These are phyloP conservation scores for Liopterus haemorrhoidalis DNA, from an alignment of 2,888 invertebrate species.

Conservation along the genomic window DNA sequence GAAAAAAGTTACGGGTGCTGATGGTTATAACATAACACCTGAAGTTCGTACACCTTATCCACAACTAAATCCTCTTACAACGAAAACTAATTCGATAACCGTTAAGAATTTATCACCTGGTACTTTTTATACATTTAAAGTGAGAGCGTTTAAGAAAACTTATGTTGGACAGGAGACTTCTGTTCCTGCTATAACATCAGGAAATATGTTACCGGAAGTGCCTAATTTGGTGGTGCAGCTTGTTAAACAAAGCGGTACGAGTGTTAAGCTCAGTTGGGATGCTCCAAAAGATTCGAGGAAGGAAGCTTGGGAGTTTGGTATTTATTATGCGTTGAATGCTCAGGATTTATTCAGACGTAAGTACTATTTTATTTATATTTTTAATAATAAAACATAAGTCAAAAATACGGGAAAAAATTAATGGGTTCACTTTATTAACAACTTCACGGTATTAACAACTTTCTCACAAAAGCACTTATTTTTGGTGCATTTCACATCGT, in stretches of 20 bases:
- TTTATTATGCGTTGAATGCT: constrained; percentile 61
- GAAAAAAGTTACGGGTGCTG: constrained; percentile 51
- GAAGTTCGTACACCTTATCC: constrained; percentile 54
- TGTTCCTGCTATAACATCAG: constrained; percentile 48
- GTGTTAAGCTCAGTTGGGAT: constrained; percentile 63
- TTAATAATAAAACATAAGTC: background rate
- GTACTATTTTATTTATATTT: constrained; percentile 27
- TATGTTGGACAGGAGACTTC: constrained; percentile 52
- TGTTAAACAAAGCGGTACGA: constrained; percentile 52
- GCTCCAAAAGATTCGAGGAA: constrained; percentile 54
- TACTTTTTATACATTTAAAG: constrained; percentile 54
- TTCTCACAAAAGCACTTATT: too few relatives aligned
- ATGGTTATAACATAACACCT: constrained; percentile 54
- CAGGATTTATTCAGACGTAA: constrained; percentile 57
- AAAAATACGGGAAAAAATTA: background rate
- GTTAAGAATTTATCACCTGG: constrained; percentile 45
- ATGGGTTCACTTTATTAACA: constrained; percentile 19
- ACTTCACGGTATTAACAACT: too few relatives aligned
- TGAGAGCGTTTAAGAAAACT: constrained; percentile 56
- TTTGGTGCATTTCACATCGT: too few relatives aligned
- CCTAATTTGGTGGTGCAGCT: constrained; percentile 48
- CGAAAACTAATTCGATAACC: constrained; percentile 46
- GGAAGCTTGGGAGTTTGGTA: constrained; percentile 59
- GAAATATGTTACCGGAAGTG: constrained; percentile 49
- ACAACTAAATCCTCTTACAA: constrained; percentile 44